Percentiles rank a stretch among this genome's conserved stretches.
Conservation (phyloP, 2,888 invertebrate species). For the Cephus pulcher region DNA sequence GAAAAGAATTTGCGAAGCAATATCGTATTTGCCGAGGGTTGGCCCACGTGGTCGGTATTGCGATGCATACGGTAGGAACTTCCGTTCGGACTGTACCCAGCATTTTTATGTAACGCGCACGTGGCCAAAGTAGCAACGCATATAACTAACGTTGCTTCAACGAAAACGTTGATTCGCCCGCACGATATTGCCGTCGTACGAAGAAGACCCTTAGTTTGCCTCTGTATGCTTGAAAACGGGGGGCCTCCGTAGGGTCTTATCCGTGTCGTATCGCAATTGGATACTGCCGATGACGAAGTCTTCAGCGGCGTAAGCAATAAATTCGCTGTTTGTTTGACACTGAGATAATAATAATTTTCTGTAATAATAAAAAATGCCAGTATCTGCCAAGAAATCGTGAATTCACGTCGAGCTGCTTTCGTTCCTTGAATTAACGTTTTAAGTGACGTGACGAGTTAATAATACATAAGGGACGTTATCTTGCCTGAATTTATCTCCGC, state of each 20-base stretch:
- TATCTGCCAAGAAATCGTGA: background rate
- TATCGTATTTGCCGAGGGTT: conserved; percentile 12
- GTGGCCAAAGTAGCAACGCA: background rate
- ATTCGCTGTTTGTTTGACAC: background rate
- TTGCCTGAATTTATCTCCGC: background rate
- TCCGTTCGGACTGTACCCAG: background rate
- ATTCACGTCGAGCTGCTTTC: background rate
- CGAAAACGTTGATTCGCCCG: background rate
- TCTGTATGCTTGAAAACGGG: background rate
- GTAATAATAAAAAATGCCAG: background rate
- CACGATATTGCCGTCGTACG: background rate
- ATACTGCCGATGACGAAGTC: background rate
- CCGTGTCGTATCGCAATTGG: background rate
- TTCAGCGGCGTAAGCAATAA: background rate
- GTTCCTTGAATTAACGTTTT: background rate
- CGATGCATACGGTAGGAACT: background rate
- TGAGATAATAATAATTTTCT: no score
- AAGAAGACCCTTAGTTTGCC: background rate
- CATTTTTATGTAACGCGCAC: background rate
- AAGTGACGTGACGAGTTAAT: background rate
- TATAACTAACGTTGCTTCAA: background rate
- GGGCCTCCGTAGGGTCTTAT: background rate
- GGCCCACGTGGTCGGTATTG: conserved; percentile 8
- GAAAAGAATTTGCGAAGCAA: conserved; percentile 24
- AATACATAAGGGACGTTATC: background rate